phyloP scores from a whole-genome alignment of 2,888 invertebrate genomes.

The Micoletzkya japonica region DNA sequence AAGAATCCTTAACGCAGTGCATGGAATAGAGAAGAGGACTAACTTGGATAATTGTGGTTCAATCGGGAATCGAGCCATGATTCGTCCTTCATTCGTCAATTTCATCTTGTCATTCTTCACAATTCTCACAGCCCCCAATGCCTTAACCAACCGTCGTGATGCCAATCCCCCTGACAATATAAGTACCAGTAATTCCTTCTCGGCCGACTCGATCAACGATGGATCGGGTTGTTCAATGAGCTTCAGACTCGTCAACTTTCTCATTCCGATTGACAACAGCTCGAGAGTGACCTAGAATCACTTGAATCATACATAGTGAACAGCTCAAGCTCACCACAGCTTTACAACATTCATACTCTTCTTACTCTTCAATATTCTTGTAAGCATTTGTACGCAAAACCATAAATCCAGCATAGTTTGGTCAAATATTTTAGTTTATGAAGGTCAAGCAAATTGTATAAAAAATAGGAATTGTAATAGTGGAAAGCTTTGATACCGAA shows the following conservation, averaged over 20 bases:
- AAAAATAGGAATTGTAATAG: not conserved
- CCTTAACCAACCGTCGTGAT: conserved; percentile 55
- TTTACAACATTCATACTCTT: too few relatives aligned
- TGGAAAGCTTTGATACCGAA: conserved; percentile 24
- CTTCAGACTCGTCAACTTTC: conserved; percentile 79
- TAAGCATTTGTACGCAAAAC: too few relatives aligned
- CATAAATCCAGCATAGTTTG: not conserved
- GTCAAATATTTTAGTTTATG: not conserved
- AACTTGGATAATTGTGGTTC: conserved; percentile 86
- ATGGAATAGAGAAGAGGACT: conserved; percentile 68
- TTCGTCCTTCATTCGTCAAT: conserved; percentile 79
- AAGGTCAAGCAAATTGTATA: not conserved
- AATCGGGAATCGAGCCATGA: conserved; percentile 87
- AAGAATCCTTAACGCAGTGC: conserved; percentile 34
- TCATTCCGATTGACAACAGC: conserved; percentile 81
- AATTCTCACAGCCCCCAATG: conserved; percentile 73
- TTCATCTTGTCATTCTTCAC: conserved; percentile 55
- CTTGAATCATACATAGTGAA: conserved; percentile 74
- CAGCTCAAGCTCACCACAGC: conserved; percentile 25
- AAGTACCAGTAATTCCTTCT: conserved; percentile 38
- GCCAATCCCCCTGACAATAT: not conserved
- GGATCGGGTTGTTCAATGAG: conserved; percentile 85
- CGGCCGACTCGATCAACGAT: conserved; percentile 68
- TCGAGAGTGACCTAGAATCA: conserved; percentile 74
- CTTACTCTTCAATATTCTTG: too few relatives aligned